Base-by-base conservation (phyloP, 2,113 vertebrate species). In the Lutjanus erythropterus region DNA sequence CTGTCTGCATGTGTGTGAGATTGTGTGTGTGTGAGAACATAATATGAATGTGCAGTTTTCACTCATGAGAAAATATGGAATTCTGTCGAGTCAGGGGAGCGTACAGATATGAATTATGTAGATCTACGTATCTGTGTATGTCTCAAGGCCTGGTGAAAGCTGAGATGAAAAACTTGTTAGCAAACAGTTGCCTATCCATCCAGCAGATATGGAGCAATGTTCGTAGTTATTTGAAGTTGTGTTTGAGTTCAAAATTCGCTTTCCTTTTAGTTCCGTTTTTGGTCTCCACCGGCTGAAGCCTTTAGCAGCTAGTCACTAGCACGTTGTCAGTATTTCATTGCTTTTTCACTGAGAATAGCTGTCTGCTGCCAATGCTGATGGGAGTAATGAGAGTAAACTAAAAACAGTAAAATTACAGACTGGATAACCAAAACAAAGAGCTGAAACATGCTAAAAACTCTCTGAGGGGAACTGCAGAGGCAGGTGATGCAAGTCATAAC, bases 1-100 rank as follows among this genome's bases (percentile, higher is more conserved):
- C 53, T 79, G 39, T 60, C 53, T 84, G 78, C 6, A 23, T 78
- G 29, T 59, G 76, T 81, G 29, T 76, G 56, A 59, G 37, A 73
- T 46, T 67, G 39, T 77, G 78, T 16, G 62, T 49, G 50, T 44
- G 9, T 64, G 59, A 44, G 53, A 73, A 61, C 18, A 52, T 14
- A 73, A 66, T 16, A 53, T 65, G 35, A 71, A 62, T 58, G 60
- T 44, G 52, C 21, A 33, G 6, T 29, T 75, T 23, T 58, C 60
- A 25, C 18, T 52, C 25, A 27, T n/a, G 8, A 42, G 37, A 33
- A 29, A 69, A 69, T 44, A 25, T 18, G 14, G 19, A 4, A 23
- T 68, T 72, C 7, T 23, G 46, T 73, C 39, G 10, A 44, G 18
- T 58, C 37, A 41, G 49, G 16, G 2, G 0, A 37, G 16, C 0